phyloP scores from a whole-genome alignment of 2,888 invertebrate species.

The Chloroclystis v-ata region DNA sequence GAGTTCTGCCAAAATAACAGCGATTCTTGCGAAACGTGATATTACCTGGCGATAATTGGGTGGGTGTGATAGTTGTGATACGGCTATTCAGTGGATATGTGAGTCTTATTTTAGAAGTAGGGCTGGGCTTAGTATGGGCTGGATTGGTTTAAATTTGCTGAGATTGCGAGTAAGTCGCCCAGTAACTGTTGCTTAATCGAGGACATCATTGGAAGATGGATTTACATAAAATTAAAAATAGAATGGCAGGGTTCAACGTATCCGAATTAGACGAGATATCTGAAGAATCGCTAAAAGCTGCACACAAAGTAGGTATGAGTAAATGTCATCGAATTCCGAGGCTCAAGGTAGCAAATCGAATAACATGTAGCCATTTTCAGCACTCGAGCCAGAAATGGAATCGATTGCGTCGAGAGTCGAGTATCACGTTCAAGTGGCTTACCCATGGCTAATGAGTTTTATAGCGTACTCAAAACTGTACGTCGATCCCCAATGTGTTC shows the following conservation, averaged over 20 bases:
- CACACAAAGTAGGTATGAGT: neutral
- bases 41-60: constrained; percentile 7
- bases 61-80: neutral
- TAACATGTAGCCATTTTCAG: neutral
- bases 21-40: constrained; percentile 5
- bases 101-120: neutral
- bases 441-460: constrained; percentile 12
- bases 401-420: constrained; percentile 4
- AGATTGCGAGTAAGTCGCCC: too few relatives aligned
- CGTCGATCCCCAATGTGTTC: neutral
- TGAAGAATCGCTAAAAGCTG: too few relatives aligned
- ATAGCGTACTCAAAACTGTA: constrained; percentile 5
- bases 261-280: too few relatives aligned
- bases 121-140: neutral
- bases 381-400: constrained; percentile 7
- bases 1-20: constrained; percentile 5
- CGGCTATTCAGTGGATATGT: neutral
- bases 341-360: constrained; percentile 5
- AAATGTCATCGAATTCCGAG: neutral
- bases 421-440: constrained; percentile 1
- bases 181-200: too few relatives aligned
- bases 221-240: too few relatives aligned
- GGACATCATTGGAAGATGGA: too few relatives aligned
- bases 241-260: too few relatives aligned
- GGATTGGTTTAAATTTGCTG: too few relatives aligned